phyloP scores from a whole-genome alignment of 2,797 vertebrate species.

The Psittacula echo region DNA sequence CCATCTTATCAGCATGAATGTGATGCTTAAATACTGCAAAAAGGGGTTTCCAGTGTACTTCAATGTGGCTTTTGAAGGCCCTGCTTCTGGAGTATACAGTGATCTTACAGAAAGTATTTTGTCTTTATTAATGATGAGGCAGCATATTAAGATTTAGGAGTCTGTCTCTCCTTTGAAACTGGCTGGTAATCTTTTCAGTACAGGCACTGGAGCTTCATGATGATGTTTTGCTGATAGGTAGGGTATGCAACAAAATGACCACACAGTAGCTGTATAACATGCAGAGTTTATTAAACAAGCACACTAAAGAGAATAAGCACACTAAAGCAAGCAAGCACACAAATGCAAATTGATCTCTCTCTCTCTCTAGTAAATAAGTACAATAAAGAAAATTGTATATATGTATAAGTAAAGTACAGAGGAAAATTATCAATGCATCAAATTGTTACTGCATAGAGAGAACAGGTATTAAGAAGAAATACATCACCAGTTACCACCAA shows the following conservation, averaged over 20 bases:
- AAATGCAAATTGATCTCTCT: neutral
- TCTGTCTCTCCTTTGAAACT: neutral
- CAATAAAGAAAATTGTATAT: neutral
- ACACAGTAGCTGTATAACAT: neutral
- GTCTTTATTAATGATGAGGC: neutral
- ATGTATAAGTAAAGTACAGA: neutral
- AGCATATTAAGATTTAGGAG: neutral
- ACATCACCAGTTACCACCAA: neutral
- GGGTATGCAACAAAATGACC: neutral
- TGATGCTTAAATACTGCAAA: neutral
- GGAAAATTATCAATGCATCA: neutral
- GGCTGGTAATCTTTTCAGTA: neutral
- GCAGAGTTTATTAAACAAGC: neutral
- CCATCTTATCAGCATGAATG: neutral
- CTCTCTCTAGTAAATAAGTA: neutral
- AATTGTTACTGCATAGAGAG: neutral
- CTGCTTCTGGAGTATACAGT: neutral
- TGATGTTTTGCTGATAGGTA: neutral
- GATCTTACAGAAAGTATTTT: neutral
- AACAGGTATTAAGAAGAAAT: neutral
- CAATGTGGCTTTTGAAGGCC: neutral
- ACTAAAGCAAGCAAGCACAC: neutral
- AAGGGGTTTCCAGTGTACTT: neutral
- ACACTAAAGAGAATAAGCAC: neutral
- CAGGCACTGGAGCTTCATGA: neutral